Evolutionary conservation across 2,888 invertebrate species (phyloP), one percentile per base, ranked within the genome.

Genomic region (Himalopsyche kuldschensis): DNA sequence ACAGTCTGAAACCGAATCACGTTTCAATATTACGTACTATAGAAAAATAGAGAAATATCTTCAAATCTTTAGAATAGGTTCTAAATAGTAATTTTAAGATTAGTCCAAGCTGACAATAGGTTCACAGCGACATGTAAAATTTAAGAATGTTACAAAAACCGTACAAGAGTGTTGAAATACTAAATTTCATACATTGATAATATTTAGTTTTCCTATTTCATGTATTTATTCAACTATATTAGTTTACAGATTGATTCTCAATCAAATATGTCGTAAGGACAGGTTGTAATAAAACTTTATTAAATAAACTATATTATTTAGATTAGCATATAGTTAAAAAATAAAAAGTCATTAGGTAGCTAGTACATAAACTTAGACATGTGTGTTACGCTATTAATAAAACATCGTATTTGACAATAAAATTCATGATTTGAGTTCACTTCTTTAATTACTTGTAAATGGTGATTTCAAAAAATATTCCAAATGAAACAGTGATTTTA

Each of bases 171-270:
- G 30, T 11, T 69, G 69, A 69, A 69, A 69, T 27, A 69, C 27
- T 69, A 27, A 69, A 69, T 30, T 15, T 69, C 27, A 69, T 3
- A 30, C 55, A 4, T 55, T 69, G 27, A 30, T 69, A 69, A 69
- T 69, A 30, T 27, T 30, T 69, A 69, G 69, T 69, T 69, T 69
- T 55, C 24, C 20, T 55, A 55, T 55, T 55, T 30, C 69, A 69
- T 69, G 69, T 69, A 69, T 69, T 69, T 69, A 69, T 69, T 69
- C 69, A 69, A 30, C 41, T 15, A 41, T 15, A 20, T 82, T 82
- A 82, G 78, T 82, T 82, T 79, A 79, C 82, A 82, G 82, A 82
- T 82, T 79, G 69, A 63, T 78, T 78, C 47, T 78, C 30, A 46
- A 78, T 46, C 78, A 47, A 47, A 47, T 75, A 77, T 81, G 81